phyloP scores from a whole-genome alignment of 2,113 vertebrate genomes.

The Heterotilapia buettikoferi region DNA sequence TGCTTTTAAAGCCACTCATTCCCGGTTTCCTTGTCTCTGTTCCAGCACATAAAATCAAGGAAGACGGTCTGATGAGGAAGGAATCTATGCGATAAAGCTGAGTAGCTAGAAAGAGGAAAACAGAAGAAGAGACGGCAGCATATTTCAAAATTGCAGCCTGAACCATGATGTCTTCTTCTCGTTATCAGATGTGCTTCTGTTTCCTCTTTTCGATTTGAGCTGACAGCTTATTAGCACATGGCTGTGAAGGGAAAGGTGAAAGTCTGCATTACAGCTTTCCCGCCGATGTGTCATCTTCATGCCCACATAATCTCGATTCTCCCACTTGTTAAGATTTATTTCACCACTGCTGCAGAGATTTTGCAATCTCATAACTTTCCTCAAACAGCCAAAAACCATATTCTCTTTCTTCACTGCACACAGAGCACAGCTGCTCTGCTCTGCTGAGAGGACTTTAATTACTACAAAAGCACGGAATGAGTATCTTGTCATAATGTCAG shows the following conservation, averaged over 20 bases:
- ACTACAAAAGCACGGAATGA: neutral
- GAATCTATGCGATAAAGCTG: neutral
- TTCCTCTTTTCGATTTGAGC: neutral
- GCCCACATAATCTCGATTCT: neutral
- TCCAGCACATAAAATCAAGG: neutral
- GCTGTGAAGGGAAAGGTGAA: neutral
- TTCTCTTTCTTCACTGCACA: neutral
- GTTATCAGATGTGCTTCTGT: neutral
- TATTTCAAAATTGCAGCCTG: neutral
- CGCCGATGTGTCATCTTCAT: neutral
- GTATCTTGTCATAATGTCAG: neutral
- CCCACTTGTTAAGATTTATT: neutral
- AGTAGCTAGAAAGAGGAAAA: neutral
- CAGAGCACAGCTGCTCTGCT: neutral
- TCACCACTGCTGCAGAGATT: neutral
- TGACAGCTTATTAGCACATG: slow-evolving; percentile 1
- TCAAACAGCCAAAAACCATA: neutral
- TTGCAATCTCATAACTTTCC: neutral
- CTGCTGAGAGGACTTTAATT: neutral
- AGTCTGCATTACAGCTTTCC: neutral
- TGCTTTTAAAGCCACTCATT: neutral
- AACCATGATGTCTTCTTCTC: neutral
- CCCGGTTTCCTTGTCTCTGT: neutral
- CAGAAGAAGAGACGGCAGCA: neutral
- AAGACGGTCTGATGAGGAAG: neutral